Evolutionary conservation across 2,797 vertebrate genomes (phyloP), one percentile per base, ranked within the genome.

Genomic region (Hemitrygon akajei): DNA sequence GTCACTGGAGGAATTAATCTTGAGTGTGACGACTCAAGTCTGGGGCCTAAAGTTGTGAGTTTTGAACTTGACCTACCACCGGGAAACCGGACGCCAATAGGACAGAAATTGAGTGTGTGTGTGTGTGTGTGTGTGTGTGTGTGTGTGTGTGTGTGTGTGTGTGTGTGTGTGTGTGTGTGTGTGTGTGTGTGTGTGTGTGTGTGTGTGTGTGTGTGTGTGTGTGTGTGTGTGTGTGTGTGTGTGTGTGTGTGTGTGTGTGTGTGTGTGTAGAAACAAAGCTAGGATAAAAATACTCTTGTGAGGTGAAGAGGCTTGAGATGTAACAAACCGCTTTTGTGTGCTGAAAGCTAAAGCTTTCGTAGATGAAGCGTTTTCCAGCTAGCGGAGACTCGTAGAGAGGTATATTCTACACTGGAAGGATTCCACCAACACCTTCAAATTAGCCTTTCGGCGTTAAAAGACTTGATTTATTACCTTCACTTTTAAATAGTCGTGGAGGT

Each of bases 31-130:
- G 87, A 40, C n/a, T 37, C 18, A 22, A 22, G 71, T 20, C 18
- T 18, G 66, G 34, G 25, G 84, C 34, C 86, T 89, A 47, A 91
- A 91, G 66, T 73, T 73, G 89, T 91, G 66, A 92, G 96, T 96
- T 96, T 96, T 95, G 96, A 96, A 97, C 97, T 97, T 98, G 97
- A 98, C 97, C 97, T 97, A 97, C 97, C 96, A 96, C 97, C 97
- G 96, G 96, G 96, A 96, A 96, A 96, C 95, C 95, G 94, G 95
- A 96, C 97, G 96, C 95, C 96, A 97, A 96, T 95, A 96, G 96
- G 95, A 96, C 96, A 96, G 95, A 95, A 95, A 95, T 94, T 96
- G 95, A 94, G 95, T 94, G 95, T 86, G 96, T 95, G 97, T 97
- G 96, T 97, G 94, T 73, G 16, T 73, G 71, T 73, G 71, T 73